Evolutionary conservation across 1,140 invertebrate species (phyloP).

Genomic region (Papilio xuthus): DNA sequence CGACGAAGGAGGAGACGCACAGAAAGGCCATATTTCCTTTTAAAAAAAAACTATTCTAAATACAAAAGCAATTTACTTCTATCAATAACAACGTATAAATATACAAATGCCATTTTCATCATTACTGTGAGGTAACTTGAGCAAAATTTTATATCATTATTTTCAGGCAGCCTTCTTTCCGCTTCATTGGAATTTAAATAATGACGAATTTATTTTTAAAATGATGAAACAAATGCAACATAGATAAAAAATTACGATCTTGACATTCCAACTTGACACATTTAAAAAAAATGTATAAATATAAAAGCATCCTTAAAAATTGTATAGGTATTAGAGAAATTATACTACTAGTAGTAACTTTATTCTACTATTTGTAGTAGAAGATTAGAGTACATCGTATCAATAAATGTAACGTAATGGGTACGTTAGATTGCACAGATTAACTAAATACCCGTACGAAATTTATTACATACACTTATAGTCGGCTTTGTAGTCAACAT

Average conservation of each 20-base stretch:
- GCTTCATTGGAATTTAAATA: not conserved
- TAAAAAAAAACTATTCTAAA: too few species aligned
- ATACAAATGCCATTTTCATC: not conserved
- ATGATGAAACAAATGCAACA: not conserved
- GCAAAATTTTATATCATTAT: not conserved
- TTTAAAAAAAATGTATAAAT: too few species aligned
- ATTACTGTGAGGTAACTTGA: not conserved
- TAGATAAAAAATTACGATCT: too few species aligned
- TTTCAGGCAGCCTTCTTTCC: not conserved
- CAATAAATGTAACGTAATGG: not conserved
- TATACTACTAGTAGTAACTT: not conserved
- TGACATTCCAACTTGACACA: too few species aligned
- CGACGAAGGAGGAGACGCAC: too few species aligned
- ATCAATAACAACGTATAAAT: not conserved
- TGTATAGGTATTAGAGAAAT: too few species aligned
- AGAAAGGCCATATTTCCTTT: too few species aligned
- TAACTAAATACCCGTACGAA: constrained; percentile 1
- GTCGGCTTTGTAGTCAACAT: constrained; percentile 8
- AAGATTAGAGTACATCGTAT: not conserved
- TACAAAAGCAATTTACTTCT: too few species aligned
- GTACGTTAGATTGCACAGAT: not conserved
- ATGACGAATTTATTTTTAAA: not conserved
- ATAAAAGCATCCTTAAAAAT: too few species aligned
- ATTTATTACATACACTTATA: not conserved
- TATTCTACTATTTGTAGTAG: not conserved